phyloP scores from a whole-genome alignment of 2,113 vertebrate genomes.

The Australoheros scitulus region DNA sequence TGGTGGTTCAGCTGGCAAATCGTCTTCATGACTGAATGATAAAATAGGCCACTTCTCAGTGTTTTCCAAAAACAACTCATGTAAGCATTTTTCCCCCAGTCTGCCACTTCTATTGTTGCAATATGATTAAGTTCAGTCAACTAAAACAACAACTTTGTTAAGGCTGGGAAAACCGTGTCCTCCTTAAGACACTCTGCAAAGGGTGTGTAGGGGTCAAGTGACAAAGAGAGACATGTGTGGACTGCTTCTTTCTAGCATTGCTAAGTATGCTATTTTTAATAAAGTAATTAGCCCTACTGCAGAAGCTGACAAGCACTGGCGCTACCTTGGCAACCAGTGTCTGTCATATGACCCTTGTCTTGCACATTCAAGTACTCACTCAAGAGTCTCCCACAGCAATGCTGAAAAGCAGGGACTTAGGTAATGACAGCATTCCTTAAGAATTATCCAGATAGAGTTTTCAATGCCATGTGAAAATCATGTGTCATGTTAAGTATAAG shows the following conservation, averaged over 20 bases:
- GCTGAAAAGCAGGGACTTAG: neutral
- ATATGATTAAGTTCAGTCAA: neutral
- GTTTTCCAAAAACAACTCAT: neutral
- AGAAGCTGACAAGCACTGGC: neutral
- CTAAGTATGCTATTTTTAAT: constrained; percentile 3
- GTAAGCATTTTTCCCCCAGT: neutral
- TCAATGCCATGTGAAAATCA: neutral
- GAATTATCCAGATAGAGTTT: accelerated
- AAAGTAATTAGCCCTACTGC: neutral
- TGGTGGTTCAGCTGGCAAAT: neutral
- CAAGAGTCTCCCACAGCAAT: constrained; percentile 5
- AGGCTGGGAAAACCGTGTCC: neutral
- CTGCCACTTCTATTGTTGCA: neutral
- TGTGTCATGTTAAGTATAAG: accelerated
- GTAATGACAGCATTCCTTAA: neutral
- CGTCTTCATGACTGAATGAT: neutral
- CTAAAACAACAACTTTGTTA: accelerated
- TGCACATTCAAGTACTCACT: neutral
- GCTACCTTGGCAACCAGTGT: neutral
- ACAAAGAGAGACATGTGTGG: neutral
- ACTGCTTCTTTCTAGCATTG: neutral
- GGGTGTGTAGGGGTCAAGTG: neutral
- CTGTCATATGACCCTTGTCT: constrained; percentile 4
- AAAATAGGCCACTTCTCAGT: neutral
- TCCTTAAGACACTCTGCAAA: neutral